Percentiles rank a stretch among this genome's conserved stretches.
Evolutionary conservation across 2,888 invertebrate species (phyloP).

Genomic region (Heliconius erato): DNA sequence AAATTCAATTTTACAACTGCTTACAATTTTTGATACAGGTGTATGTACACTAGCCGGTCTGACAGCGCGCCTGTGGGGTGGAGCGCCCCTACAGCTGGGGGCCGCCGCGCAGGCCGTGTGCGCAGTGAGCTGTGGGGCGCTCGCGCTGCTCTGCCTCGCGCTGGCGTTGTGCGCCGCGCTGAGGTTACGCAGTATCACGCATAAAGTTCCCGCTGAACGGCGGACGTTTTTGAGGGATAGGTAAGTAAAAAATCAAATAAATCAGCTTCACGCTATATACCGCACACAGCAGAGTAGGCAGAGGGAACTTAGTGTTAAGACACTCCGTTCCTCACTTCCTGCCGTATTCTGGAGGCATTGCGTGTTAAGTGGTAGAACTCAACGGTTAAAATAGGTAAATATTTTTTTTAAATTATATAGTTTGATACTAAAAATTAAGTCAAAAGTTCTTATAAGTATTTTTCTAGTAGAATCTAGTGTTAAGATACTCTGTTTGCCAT

Average conservation of each 20-base stretch:
- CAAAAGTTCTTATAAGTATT: no score
- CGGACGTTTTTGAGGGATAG: slow-evolving; percentile 84
- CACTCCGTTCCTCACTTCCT: no score
- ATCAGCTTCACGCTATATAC: no score
- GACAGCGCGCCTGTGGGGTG: slow-evolving; percentile 88
- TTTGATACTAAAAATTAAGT: neutral
- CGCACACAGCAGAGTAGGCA: no score
- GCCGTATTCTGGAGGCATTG: no score
- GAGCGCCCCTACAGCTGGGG: slow-evolving; percentile 85
- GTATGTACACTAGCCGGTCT: slow-evolving; percentile 89
- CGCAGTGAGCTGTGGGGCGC: slow-evolving; percentile 88
- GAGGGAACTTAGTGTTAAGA: no score
- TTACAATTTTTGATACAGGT: slow-evolving; percentile 71
- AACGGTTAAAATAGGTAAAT: no score
- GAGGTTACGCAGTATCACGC: slow-evolving; percentile 85
- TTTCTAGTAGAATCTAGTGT: no score
- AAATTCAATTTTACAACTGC: neutral
- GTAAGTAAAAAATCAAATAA: slow-evolving; percentile 59
- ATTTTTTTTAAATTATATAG: neutral
- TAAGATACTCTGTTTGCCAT: no score
- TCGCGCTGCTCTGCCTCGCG: slow-evolving; percentile 88
- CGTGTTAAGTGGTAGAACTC: no score
- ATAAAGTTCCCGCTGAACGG: slow-evolving; percentile 86
- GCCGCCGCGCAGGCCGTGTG: slow-evolving; percentile 87
- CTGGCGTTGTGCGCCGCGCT: slow-evolving; percentile 89